A percentile compares a stretch with the other conserved stretches of the same genome.
These are phyloP conservation scores for Rhyacophila brunnea DNA, from an alignment of 1,140 invertebrate species.

Conservation along the genomic window DNA sequence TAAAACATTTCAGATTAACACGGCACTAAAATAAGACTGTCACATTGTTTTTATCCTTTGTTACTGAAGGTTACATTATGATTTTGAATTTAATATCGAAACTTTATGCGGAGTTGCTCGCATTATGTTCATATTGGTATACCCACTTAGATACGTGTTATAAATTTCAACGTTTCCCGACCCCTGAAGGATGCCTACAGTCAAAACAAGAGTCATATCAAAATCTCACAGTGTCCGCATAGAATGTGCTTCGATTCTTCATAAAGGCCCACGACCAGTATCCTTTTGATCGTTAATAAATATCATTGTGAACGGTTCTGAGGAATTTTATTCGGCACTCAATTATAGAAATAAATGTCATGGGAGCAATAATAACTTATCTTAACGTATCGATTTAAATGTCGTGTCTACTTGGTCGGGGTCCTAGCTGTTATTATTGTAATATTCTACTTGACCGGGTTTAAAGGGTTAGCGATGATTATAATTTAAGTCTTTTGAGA, in stretches of 20 bases:
- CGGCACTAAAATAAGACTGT: too few species aligned
- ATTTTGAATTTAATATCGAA: too few species aligned
- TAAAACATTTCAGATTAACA: too few species aligned
- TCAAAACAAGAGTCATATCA: too few species aligned
- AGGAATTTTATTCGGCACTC: conserved; percentile 35
- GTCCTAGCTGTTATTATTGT: conserved; percentile 1
- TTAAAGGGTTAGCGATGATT: conserved; percentile 5
- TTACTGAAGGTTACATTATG: too few species aligned
- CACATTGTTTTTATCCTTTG: too few species aligned
- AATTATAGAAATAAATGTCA: conserved; percentile 37
- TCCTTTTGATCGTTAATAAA: conserved; percentile 27
- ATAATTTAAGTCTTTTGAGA: conserved; percentile 8
- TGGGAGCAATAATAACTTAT: conserved; percentile 28
- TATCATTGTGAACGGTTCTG: conserved; percentile 20
- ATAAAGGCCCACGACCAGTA: background rate
- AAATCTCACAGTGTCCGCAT: background rate
- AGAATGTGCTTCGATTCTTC: conserved; percentile 1
- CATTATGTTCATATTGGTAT: too few species aligned
- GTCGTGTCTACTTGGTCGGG: conserved; percentile 23
- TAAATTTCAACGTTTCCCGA: too few species aligned
- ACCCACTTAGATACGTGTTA: too few species aligned
- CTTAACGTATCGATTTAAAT: conserved; percentile 28
- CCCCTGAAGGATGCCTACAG: too few species aligned
- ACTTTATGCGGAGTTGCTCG: too few species aligned
- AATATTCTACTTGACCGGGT: conserved; percentile 13